A percentile compares a stretch with the other conserved stretches of the same genome.
Evolutionary conservation across 2,797 vertebrate genomes (phyloP).

Genomic region (Acanthiza pusilla): DNA sequence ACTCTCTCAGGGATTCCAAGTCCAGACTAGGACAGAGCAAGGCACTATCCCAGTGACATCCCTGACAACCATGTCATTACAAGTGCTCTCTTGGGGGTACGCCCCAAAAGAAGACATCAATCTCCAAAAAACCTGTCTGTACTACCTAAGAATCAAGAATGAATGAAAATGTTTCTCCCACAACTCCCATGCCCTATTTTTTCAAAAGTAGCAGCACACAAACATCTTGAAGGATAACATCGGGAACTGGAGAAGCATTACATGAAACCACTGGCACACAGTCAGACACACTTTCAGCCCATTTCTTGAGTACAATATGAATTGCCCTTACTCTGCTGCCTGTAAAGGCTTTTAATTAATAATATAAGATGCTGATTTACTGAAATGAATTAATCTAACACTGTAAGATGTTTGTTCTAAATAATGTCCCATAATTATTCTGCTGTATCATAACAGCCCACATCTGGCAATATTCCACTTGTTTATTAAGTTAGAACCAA

Average conservation of each 20-base stretch:
- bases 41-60: too few relatives aligned
- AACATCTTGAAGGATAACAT: neutral
- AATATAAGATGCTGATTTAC: neutral
- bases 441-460: neutral
- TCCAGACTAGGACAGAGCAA: neutral
- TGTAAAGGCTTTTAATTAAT: neutral
- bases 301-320: neutral
- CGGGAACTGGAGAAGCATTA: neutral
- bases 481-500: neutral
- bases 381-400: neutral
- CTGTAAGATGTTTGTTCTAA: neutral
- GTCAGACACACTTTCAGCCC: neutral
- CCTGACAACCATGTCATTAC: neutral
- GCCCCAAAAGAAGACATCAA: neutral
- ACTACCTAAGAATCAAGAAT: neutral
- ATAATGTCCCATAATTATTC: neutral
- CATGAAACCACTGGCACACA: neutral
- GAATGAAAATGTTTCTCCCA: neutral
- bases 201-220: neutral
- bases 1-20: neutral
- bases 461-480: neutral
- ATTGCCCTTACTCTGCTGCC: neutral
- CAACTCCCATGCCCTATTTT: neutral
- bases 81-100: neutral
- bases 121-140: neutral